A percentile compares a stretch with the other conserved stretches of the same genome.
Conservation (phyloP, 2,888 invertebrate genomes). For the Tenthredo notha region DNA sequence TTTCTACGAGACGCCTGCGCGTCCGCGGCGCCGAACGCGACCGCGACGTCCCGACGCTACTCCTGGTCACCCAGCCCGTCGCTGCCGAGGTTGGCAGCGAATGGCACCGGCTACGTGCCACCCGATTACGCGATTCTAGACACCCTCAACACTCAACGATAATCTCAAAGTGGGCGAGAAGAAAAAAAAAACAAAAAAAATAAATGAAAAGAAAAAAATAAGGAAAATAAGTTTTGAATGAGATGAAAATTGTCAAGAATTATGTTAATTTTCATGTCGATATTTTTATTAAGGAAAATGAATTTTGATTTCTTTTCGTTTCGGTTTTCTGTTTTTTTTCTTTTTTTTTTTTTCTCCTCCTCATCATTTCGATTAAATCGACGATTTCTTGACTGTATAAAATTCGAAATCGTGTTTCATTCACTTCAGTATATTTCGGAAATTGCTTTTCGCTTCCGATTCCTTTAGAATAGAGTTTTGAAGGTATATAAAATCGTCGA, state of each 20-base stretch:
- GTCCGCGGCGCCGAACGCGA: slow-evolving; percentile 53
- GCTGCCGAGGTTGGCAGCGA: slow-evolving; percentile 25
- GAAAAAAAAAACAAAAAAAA: background rate
- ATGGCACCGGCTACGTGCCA: slow-evolving; percentile 30
- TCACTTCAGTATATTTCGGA: background rate
- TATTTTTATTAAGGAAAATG: background rate
- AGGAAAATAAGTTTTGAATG: background rate
- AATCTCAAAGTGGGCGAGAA: background rate
- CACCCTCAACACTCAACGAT: background rate
- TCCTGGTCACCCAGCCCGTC: slow-evolving; percentile 10
- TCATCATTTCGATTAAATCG: background rate
- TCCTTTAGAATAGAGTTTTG: background rate
- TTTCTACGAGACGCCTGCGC: slow-evolving; percentile 63
- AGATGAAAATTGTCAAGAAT: background rate
- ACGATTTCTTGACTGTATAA: background rate
- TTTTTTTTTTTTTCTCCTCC: too few relatives aligned
- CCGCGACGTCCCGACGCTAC: slow-evolving; percentile 25
- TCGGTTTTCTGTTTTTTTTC: background rate
- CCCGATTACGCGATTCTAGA: slow-evolving; percentile 35
- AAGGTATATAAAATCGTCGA: slow-evolving; percentile 11
- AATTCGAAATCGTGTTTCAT: background rate
- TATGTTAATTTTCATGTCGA: background rate
- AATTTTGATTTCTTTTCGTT: background rate
- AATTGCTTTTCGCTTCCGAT: background rate
- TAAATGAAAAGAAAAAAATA: background rate